Percentiles rank a stretch among this genome's conserved stretches.
Evolutionary conservation across 2,888 invertebrate genomes (phyloP).

Genomic region (Pyralis farinalis): DNA sequence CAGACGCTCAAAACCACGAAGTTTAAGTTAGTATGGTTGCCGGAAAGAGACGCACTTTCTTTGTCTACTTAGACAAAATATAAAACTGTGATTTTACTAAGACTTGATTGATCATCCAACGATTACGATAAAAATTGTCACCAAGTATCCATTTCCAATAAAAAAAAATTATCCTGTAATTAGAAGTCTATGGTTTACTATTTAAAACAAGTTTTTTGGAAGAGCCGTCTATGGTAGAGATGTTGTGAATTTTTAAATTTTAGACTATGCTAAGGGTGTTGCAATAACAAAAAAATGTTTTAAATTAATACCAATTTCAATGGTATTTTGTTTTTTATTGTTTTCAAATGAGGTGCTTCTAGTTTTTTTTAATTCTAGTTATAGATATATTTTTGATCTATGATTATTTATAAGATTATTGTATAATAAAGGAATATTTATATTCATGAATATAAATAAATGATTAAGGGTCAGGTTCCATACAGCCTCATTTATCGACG

Average conservation of each 20-base stretch:
- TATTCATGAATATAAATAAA: constrained; percentile 1
- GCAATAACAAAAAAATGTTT: constrained; percentile 3
- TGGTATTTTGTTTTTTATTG: background rate
- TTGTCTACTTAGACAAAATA: too few species aligned
- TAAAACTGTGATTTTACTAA: too few species aligned
- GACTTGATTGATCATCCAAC: too few species aligned
- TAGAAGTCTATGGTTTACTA: background rate
- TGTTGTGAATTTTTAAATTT: constrained; percentile 15
- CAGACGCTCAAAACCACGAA: too few species aligned
- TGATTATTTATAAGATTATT: constrained; percentile 1
- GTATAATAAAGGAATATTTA: background rate
- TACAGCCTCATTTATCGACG: too few species aligned
- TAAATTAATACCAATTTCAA: background rate
- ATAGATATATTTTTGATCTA: constrained; percentile 6
- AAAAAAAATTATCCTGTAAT: background rate
- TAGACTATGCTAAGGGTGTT: constrained; percentile 16
- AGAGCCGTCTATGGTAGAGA: constrained; percentile 12
- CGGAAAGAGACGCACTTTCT: too few species aligned
- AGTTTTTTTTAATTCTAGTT: constrained; percentile 1
- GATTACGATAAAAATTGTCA: too few species aligned
- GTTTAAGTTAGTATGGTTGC: too few species aligned
- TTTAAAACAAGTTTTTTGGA: background rate
- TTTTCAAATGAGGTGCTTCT: constrained; percentile 8
- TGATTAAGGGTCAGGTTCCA: too few species aligned
- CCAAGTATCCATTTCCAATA: too few species aligned